These are phyloP conservation scores for Leptonema lineaticorne DNA, from an alignment of 1,140 invertebrate species.

Conservation along the genomic window DNA sequence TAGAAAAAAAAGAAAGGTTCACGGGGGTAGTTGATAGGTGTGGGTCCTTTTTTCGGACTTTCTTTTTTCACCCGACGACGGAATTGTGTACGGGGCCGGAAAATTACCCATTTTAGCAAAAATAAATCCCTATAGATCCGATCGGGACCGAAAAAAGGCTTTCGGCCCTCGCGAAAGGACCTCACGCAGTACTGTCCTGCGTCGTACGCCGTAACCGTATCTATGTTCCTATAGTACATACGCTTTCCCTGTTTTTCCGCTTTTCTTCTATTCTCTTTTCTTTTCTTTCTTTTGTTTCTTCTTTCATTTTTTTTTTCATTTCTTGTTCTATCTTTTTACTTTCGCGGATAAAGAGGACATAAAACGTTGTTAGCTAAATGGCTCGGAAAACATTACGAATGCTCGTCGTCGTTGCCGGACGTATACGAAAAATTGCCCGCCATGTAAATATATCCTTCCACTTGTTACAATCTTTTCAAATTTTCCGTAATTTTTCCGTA, in stretches of 20 bases:
- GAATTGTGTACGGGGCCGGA: constrained; percentile 36
- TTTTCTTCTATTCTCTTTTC: background rate
- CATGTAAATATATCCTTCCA: constrained; percentile 11
- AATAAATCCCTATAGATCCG: constrained; percentile 38
- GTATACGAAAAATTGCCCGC: constrained; percentile 6
- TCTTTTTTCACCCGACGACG: constrained; percentile 33
- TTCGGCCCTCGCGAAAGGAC: background rate
- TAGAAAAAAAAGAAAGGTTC: background rate
- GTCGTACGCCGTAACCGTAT: background rate
- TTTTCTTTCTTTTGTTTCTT: too few species aligned
- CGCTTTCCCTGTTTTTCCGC: too few species aligned
- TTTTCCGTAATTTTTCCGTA: too few species aligned
- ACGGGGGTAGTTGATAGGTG: too few species aligned
- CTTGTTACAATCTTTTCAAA: background rate
- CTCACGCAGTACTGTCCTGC: background rate
- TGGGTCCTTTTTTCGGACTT: too few species aligned
- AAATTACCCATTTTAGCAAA: constrained; percentile 39
- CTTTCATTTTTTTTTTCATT: too few species aligned
- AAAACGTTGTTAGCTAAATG: constrained; percentile 39
- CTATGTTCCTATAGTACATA: too few species aligned
- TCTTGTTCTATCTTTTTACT: constrained; percentile 3
- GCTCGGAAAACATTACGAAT: constrained; percentile 34
- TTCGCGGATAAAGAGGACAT: constrained; percentile 34
- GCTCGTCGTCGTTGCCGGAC: background rate
- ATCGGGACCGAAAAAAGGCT: constrained; percentile 12